These are phyloP conservation scores for Triops longicaudatus DNA, from an alignment of 1,140 invertebrate genomes.

Conservation along the genomic window DNA sequence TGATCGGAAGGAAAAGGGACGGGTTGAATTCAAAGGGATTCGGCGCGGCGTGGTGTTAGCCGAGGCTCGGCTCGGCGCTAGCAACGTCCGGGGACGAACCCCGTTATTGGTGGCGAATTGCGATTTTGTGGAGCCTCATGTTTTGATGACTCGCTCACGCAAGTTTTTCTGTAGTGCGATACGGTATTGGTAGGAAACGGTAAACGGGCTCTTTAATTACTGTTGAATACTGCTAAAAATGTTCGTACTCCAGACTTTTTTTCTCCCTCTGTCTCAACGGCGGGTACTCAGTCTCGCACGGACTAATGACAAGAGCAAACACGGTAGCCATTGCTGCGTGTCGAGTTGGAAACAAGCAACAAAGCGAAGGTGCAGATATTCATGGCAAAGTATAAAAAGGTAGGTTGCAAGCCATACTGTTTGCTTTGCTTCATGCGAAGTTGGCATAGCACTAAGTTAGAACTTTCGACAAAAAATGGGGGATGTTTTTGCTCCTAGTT, in stretches of 20 bases:
- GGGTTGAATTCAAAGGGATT: not conserved
- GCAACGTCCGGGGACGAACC: not conserved
- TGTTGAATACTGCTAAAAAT: not conserved
- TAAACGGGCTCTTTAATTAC: not conserved
- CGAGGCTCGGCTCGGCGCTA: not conserved
- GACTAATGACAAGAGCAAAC: constrained; percentile 6
- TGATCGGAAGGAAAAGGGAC: not conserved
- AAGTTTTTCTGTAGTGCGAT: not conserved
- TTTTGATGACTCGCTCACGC: not conserved
- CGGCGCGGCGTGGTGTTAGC: not conserved
- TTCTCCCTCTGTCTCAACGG: not conserved
- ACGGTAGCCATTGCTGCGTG: not conserved
- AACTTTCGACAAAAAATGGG: not conserved
- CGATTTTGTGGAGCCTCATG: not conserved
- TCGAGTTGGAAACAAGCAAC: not conserved
- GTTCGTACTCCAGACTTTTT: not conserved
- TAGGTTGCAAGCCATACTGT: not conserved
- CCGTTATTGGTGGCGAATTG: not conserved
- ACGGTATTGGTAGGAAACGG: not conserved
- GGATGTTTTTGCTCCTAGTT: not conserved
- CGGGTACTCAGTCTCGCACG: not conserved
- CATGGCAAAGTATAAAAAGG: not conserved
- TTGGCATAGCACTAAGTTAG: not conserved
- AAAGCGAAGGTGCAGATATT: not conserved
- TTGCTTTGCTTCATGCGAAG: not conserved